Base-by-base conservation (phyloP, 2,113 vertebrate genomes). In the Petrocephalus zakoni region DNA sequence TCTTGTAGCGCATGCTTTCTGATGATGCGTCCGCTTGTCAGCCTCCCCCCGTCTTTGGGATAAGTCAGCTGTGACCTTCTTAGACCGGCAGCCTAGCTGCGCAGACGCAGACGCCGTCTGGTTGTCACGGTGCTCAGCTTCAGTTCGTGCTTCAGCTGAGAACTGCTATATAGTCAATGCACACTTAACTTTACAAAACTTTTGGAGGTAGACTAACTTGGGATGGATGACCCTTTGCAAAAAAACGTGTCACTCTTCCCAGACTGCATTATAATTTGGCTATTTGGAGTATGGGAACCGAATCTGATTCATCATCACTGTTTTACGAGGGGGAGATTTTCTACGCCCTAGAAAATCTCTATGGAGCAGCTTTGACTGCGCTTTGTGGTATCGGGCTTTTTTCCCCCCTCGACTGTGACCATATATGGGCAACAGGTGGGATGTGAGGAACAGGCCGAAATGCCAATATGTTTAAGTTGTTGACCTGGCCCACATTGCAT, bases 341-440 rank as follows among this genome's bases (percentile, higher is more conserved):
- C 72, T 37, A 10, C 42, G 29, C 15, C 34, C 34, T 78, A 37
- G 72, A 78, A 78, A 78, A 42, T 42, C 72, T 78, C 42, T n/a
- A 34, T 29, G 25, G 72, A 78, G 72, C 17, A 34, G 72, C 72
- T 78, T 78, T 42, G 72, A 19, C 17, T 34, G 17, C 4, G 52
- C 52, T 55, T 21, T 25, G 52, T 52, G 22, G 13, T 34, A 53
- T 56, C 10, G 17, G 84, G 37, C 51, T 85, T 17, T 10, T 34
- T 29, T 11, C 55, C 2, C 9, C 61, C 51, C 25, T 49, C 51
- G 11, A 55, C 25, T 53, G 25, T 86, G 84, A 55, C 84, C 52
- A 86, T 56, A 86, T 55, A 86, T 56, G 84, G 84, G 17, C 84
- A 86, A 37, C 84, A 86, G 52, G 84, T 86, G 84, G 84, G 84